A percentile compares a stretch with the other conserved stretches of the same genome.
phyloP scores from a whole-genome alignment of 1,140 invertebrate species.

The Habropoda laboriosa region DNA sequence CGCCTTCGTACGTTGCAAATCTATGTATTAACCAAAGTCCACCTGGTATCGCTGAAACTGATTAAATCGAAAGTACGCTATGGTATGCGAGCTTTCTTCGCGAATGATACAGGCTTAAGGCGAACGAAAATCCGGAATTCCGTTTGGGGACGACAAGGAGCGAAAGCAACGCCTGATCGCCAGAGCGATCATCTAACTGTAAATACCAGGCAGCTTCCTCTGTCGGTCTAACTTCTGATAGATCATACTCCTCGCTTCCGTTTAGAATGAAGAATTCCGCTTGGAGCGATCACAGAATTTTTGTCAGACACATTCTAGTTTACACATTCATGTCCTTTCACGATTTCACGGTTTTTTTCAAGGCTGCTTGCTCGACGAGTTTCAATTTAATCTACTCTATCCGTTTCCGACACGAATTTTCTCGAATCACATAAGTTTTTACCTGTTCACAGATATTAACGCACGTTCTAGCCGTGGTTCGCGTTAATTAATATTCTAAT shows the following conservation, averaged over 20 bases:
- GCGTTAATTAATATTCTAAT: too few relatives aligned
- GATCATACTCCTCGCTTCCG: constrained; percentile 49
- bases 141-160: constrained; percentile 48
- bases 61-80: constrained; percentile 28
- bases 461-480: too few relatives aligned
- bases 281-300: constrained; percentile 56
- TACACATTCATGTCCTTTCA: neutral
- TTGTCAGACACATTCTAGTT: constrained; percentile 56
- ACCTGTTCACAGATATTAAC: too few relatives aligned
- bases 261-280: constrained; percentile 43
- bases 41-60: neutral
- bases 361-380: neutral
- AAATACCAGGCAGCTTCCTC: constrained; percentile 60
- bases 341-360: neutral
- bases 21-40: too few relatives aligned
- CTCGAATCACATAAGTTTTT: too few relatives aligned
- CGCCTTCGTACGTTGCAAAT: too few relatives aligned
- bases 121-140: constrained; percentile 49
- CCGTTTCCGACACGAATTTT: too few relatives aligned
- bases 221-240: constrained; percentile 43
- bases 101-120: neutral
- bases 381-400: neutral
- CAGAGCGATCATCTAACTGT: constrained; percentile 64
- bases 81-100: neutral
- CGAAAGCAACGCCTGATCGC: constrained; percentile 65